Conservation (phyloP, 2,797 vertebrate species). For the Muscicapa striata region DNA sequence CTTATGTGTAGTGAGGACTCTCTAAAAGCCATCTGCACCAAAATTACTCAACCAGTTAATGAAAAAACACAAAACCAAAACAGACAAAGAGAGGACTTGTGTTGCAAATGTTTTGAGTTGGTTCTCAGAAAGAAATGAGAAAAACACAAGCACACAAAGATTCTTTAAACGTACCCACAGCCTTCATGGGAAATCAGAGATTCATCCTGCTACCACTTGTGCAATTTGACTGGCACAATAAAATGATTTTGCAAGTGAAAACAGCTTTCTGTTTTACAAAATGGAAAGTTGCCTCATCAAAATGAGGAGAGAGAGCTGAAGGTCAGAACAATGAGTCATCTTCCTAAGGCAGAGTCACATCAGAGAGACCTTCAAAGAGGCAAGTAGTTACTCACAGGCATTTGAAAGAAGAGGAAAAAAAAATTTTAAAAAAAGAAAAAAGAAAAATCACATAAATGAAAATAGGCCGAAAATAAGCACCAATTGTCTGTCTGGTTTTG, state of each 20-base stretch:
- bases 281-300: slow-evolving; percentile 42
- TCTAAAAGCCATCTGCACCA: not conserved
- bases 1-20: not conserved
- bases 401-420: not conserved
- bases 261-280: slow-evolving; percentile 47
- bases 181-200: slow-evolving; percentile 9
- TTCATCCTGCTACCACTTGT: not conserved
- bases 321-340: slow-evolving; percentile 57
- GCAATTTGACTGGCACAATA: slow-evolving; percentile 38
- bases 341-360: slow-evolving; percentile 33
- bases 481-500: slow-evolving; percentile 40
- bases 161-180: not conserved
- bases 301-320: slow-evolving; percentile 16
- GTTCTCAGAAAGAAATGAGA: not conserved
- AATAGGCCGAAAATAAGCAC: slow-evolving; percentile 56
- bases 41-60: not conserved
- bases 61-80: not conserved
- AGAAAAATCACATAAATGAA: slow-evolving; percentile 42
- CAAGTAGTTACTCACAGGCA: not conserved
- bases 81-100: not conserved
- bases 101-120: not conserved
- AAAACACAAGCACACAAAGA: not conserved
- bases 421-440: not conserved
- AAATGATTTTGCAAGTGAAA: slow-evolving; percentile 58
- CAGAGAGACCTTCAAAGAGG: slow-evolving; percentile 15